Evolutionary conservation across 2,797 vertebrate species (phyloP).

Genomic region (Emys orbicularis): DNA sequence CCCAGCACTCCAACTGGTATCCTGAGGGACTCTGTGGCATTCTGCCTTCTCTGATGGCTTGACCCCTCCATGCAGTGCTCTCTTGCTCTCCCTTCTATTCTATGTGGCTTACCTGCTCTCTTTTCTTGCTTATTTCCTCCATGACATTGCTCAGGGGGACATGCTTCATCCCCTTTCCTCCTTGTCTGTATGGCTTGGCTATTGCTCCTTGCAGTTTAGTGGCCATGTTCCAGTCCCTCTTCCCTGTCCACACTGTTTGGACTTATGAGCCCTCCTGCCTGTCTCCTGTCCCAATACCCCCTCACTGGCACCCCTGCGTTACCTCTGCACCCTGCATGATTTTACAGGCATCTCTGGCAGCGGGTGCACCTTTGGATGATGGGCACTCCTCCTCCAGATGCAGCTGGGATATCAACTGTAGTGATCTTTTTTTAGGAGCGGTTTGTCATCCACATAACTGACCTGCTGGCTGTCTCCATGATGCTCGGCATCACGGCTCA

Average conservation of each 20-base stretch:
- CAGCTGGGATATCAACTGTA: not conserved
- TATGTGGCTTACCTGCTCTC: not conserved
- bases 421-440: slow-evolving; percentile 85
- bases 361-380: not conserved
- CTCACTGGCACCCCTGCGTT: not conserved
- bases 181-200: not conserved
- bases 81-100: not conserved
- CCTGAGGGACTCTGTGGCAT: not conserved
- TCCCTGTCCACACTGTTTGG: not conserved
- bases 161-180: not conserved
- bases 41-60: not conserved
- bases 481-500: slow-evolving; percentile 98
- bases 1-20: not conserved
- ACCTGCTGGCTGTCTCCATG: slow-evolving; percentile 97
- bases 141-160: not conserved
- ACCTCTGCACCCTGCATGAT: not conserved
- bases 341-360: not conserved
- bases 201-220: not conserved
- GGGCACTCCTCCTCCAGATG: not conserved
- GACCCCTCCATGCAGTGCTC: fast-evolving
- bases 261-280: not conserved
- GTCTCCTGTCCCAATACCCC: not conserved
- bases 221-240: not conserved
- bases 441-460: slow-evolving; percentile 97
- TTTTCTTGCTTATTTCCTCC: not conserved